phyloP scores from a whole-genome alignment of 2,888 invertebrate genomes.

The Formica aserva region DNA sequence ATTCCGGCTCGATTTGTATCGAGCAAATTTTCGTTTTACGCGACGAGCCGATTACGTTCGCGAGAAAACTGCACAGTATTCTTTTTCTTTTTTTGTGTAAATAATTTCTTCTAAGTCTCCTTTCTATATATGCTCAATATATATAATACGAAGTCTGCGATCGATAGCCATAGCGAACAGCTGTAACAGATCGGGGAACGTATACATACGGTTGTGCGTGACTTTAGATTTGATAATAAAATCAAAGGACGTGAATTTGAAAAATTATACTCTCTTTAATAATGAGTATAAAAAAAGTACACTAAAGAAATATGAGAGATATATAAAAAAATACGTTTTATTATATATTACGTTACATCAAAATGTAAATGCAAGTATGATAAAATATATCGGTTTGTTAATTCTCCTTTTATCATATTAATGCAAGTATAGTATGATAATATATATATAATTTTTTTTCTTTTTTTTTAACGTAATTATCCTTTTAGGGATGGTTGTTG shows the following conservation, averaged over 20 bases:
- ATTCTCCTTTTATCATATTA: no score
- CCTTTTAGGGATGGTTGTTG: constrained; percentile 16
- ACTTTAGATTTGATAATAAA: neutral
- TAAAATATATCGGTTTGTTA: no score
- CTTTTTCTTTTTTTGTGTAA: constrained; percentile 17
- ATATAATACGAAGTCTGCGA: constrained; percentile 22
- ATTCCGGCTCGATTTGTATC: constrained; percentile 27
- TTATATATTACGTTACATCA: neutral
- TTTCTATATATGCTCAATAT: constrained; percentile 34
- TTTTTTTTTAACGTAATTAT: neutral
- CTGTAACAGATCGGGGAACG: constrained; percentile 17
- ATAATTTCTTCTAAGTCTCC: constrained; percentile 33
- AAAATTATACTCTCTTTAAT: constrained; percentile 14
- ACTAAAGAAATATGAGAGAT: neutral
- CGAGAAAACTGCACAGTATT: constrained; percentile 34
- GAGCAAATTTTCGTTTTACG: neutral
- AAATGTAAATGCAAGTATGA: no score
- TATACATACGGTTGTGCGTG: neutral
- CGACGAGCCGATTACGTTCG: constrained; percentile 12
- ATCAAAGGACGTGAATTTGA: neutral
- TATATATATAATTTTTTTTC: neutral
- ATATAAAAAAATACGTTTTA: neutral
- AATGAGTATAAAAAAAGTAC: neutral
- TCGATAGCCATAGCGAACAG: constrained; percentile 32
- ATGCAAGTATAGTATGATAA: no score